Percentiles rank a stretch among this genome's conserved stretches.
Conservation (phyloP, 2,797 vertebrate genomes). For the Streptopelia turtur region DNA sequence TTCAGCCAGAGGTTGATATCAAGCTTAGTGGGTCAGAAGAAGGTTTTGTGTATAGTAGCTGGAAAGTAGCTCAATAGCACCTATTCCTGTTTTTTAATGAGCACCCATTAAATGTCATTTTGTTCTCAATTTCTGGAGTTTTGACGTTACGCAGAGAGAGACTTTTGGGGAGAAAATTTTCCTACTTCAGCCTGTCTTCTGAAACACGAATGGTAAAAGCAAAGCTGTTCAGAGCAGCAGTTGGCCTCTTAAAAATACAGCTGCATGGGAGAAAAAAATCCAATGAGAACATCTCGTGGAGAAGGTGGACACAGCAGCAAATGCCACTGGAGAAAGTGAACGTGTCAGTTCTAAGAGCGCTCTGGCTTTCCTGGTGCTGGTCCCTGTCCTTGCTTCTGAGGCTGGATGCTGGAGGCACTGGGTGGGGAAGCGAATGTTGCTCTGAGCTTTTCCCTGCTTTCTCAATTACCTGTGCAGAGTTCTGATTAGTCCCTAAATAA, state of each 20-base stretch:
- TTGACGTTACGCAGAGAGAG: not conserved
- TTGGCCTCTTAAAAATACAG: slow-evolving; percentile 8
- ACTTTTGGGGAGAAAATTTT: not conserved
- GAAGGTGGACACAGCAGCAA: not conserved
- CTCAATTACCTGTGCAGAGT: accelerated
- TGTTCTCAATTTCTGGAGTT: not conserved
- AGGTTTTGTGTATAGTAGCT: not conserved
- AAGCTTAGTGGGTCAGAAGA: not conserved
- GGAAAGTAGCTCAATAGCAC: not conserved
- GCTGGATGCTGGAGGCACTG: not conserved
- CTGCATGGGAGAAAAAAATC: not conserved
- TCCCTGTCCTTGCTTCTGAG: not conserved
- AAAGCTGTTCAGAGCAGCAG: not conserved
- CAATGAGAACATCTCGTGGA: not conserved
- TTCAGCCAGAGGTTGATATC: not conserved
- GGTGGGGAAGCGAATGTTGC: not conserved
- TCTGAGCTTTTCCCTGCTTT: accelerated
- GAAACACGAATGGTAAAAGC: slow-evolving; percentile 22
- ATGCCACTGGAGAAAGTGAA: not conserved
- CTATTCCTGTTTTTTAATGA: not conserved
- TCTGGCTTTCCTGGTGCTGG: not conserved
- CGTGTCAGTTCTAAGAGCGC: not conserved
- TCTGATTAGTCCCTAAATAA: not conserved
- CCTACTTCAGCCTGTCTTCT: not conserved
- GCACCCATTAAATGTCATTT: not conserved